phyloP scores from a whole-genome alignment of 2,797 vertebrate species.

The Dermochelys coriacea region DNA sequence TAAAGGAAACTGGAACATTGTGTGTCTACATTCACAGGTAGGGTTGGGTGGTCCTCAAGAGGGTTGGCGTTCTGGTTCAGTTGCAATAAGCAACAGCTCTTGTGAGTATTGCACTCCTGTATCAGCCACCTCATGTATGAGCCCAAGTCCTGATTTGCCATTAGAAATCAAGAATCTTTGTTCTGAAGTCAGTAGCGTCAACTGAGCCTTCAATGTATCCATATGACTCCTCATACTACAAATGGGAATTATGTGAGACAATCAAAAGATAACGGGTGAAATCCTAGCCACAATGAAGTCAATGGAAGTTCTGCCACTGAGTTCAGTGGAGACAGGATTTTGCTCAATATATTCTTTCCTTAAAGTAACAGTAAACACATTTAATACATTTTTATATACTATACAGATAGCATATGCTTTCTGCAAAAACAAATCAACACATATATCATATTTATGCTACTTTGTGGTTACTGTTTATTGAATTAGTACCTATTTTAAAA shows the following conservation, averaged over 20 bases:
- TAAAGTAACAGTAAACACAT: background rate
- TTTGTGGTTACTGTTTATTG: slow-evolving; percentile 11
- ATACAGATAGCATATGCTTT: fast-evolving
- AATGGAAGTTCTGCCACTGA: background rate
- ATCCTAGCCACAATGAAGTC: background rate
- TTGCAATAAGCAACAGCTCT: background rate
- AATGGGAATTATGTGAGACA: background rate
- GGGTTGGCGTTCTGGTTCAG: background rate
- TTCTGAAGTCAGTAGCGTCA: background rate
- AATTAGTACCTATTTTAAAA: slow-evolving; percentile 14
- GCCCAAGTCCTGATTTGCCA: background rate
- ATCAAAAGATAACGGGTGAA: background rate
- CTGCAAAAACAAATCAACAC: background rate
- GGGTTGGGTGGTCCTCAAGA: background rate
- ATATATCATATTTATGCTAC: background rate
- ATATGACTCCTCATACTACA: background rate
- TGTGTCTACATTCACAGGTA: background rate
- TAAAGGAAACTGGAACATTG: background rate
- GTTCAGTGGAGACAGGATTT: background rate
- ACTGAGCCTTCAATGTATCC: background rate
- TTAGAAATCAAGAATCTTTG: background rate
- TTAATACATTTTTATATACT: background rate
- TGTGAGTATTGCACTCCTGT: background rate
- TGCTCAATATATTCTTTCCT: background rate
- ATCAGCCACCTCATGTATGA: background rate